Conservation (phyloP, 2,888 invertebrate genomes). For the Bembecia ichneumoniformis region DNA sequence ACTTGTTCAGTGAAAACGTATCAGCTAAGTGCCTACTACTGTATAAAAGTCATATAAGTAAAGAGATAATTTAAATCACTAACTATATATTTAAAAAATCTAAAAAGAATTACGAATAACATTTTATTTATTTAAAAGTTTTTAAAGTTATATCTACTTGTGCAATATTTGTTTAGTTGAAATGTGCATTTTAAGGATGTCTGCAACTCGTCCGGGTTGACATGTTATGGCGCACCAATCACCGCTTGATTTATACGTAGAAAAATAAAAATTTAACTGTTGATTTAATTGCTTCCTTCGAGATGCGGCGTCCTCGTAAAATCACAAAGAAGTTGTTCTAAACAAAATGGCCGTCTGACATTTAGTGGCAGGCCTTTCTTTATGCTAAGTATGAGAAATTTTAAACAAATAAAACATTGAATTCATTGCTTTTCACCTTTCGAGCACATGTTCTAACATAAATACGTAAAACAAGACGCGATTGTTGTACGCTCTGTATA, state of each 20-base stretch:
- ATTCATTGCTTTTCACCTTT: neutral
- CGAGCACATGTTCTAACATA: neutral
- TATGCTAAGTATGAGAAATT: neutral
- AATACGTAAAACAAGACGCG: no score
- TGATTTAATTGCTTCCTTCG: constrained; percentile 50
- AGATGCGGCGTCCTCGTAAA: constrained; percentile 28
- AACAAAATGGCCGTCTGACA: constrained; percentile 12
- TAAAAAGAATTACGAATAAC: no score
- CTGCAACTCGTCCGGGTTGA: constrained; percentile 12
- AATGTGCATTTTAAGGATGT: neutral
- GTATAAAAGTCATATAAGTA: no score
- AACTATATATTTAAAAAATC: no score
- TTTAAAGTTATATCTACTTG: no score
- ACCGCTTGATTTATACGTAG: constrained; percentile 29
- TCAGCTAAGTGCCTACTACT: no score
- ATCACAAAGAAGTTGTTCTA: constrained; percentile 8
- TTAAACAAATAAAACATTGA: neutral
- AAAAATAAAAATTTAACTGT: constrained; percentile 43
- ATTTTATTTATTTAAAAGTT: no score
- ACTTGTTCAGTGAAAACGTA: no score
- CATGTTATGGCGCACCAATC: constrained; percentile 22
- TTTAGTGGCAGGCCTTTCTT: constrained; percentile 1
- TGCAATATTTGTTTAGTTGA: no score
- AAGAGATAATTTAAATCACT: no score
- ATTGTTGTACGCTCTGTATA: no score